Base-by-base conservation (phyloP, 30 jellyfish, hydroid and myxozoan genomes). In the Turritopsis rubra region DNA sequence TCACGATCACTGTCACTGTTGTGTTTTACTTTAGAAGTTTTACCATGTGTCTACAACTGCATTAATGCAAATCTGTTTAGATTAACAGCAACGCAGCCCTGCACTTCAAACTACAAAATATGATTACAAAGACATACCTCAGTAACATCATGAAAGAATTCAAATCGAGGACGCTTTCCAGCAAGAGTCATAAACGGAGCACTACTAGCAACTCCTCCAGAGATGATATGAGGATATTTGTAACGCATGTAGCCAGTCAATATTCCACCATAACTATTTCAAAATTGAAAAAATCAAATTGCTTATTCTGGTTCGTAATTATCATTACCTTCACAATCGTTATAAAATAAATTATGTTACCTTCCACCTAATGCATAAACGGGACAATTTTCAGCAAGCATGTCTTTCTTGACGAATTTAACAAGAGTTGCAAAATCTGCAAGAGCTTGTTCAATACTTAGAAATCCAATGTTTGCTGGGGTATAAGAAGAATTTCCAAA, bases 321-420 rank as follows among this genome's bases (percentile, higher is more conserved):
- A 41, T 41, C 60, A 41, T 41, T 5, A 3, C 60, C 5, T 41
- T 41, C 13, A 3, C 13, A 3, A 41, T 13, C 60, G 5, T 41
- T 5, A 5, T 41, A 4, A 27, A 4, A n/a, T 25, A 19, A 52
- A 17, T 26, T 25, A 18, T 66, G 86, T n/a, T 72, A 93, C 98
- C 98, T 93, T 76, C 98, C 98, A 71, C 98, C 98, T 82, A 93
- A 93, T 8, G 98, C 75, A n/a, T 85, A 88, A 71, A 88, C 93
- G 23, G 94, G 30, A 80, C 88, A 41, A 65, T 85, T 88, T 75
- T 85, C 83, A 53, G 94, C 95, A 24, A 21, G 54, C 41, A 81
- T 80, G 60, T 72, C 66, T 21, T 75, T n/a, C 54, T 88, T 71
- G 25, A 93, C 71, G 29, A 73, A 79, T 66, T 93, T 88, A 22